These are phyloP conservation scores for Istiophorus platypterus DNA, from an alignment of 2,113 vertebrate species.

Conservation along the genomic window DNA sequence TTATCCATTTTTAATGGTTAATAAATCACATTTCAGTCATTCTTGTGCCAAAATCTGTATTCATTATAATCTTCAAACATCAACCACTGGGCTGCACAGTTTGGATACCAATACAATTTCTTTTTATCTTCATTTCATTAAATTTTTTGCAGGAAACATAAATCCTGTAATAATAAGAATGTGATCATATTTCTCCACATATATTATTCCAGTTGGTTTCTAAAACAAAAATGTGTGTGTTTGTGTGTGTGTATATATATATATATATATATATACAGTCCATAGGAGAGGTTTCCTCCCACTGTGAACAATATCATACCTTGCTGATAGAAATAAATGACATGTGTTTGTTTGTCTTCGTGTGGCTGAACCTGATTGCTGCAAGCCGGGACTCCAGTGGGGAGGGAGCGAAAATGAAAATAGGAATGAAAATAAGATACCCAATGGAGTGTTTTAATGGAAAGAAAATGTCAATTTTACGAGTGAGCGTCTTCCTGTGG, in stretches of 20 bases:
- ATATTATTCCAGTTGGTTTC: not conserved
- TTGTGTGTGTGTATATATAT: no score
- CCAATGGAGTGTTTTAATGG: constrained; percentile 78
- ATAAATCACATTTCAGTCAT: constrained; percentile 28
- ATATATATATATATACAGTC: no score
- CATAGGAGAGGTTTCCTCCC: constrained; percentile 30
- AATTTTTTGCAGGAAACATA: not conserved
- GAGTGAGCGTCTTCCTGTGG: constrained; percentile 62
- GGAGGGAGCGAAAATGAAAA: constrained; percentile 19
- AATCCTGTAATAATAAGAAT: not conserved
- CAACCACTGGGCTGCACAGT: not conserved
- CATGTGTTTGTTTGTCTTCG: constrained; percentile 63
- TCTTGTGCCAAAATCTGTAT: constrained; percentile 14
- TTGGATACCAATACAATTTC: not conserved
- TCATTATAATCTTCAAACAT: constrained; percentile 7
- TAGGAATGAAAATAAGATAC: constrained; percentile 74
- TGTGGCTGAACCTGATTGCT: constrained; percentile 59
- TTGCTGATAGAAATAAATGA: constrained; percentile 69
- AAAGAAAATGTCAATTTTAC: constrained; percentile 74
- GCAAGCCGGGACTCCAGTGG: constrained; percentile 52
- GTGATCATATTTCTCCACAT: not conserved
- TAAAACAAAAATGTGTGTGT: not conserved
- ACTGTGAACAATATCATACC: constrained; percentile 56
- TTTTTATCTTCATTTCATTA: not conserved
- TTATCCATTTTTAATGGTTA: constrained; percentile 27